Base-by-base conservation (phyloP, 2,797 vertebrate species). In the Danio jaintianensis region DNA sequence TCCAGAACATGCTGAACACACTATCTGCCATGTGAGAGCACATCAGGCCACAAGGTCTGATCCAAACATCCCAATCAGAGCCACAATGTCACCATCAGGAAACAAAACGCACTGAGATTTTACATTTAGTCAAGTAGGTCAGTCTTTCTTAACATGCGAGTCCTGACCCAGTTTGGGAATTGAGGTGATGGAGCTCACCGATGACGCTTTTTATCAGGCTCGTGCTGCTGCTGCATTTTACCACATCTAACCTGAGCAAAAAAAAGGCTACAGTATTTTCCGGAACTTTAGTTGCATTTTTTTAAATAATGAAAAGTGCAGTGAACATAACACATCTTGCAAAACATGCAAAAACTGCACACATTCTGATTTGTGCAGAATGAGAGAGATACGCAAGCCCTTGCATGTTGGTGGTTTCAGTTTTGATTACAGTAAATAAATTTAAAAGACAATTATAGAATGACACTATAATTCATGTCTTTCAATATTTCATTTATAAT, bases 1-100 rank as follows among this genome's bases (percentile, higher is more conserved):
- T 72, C 58, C 20, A 55, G 40, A 40, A 75, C 72, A 67, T 50
- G 63, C 53, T 62, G 71, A 81, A 20, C 40, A 38, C 71, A 48
- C 52, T 62, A 71, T 53, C 68, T 72, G 68, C 59, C 59, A 72
- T 63, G 58, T 18, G 47, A 63, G 38, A 42, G 47, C 3, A 22
- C 76, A 42, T 75, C 59, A 53, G 38, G 59, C 9, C 78, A 38
- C 8, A 45, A 55, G 48, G 68, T 72, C 38, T 7, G 59, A 79
- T 29, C 5, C n/a, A 6, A 18, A 70, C 66, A 52, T 52, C 48
- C 38, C 55, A 8, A 55, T 55, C 16, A 18, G 22, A 45, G 4
- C 56, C 11, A 53, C 68, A 63, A 29, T 43, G 10, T 63, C 67
- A 63, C 45, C 38, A 52, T 53, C 15, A 42, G 40, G 18, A 62